A percentile compares a stretch with the other conserved stretches of the same genome.
These are phyloP conservation scores for Ochropacha duplaris DNA, from an alignment of 2,888 invertebrate genomes.

Conservation along the genomic window DNA sequence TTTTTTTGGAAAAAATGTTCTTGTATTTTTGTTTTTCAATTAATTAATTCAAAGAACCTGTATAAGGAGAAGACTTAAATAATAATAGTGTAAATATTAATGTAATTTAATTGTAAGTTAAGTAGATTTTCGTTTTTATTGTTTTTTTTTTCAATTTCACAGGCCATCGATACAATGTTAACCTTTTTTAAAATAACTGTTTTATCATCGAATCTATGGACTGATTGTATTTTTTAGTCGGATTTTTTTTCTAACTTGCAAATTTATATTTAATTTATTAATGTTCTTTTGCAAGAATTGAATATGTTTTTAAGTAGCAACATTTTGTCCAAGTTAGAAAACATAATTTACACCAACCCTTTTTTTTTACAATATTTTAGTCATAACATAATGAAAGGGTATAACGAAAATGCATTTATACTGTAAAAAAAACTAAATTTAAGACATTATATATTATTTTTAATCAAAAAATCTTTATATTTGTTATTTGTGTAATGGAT, in stretches of 20 bases:
- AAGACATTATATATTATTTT: not conserved
- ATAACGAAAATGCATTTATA: not conserved
- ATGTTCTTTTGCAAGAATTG: not conserved
- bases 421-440: not conserved
- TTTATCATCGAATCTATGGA: not conserved
- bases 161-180: slow-evolving; percentile 2
- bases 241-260: not conserved
- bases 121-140: not conserved
- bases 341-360: not conserved
- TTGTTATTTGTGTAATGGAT: not conserved
- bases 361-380: not conserved
- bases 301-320: too few relatives aligned
- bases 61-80: slow-evolving; percentile 8
- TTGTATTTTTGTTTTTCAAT: too few relatives aligned
- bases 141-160: not conserved
- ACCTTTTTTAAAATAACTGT: not conserved
- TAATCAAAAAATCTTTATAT: not conserved
- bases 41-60: not conserved
- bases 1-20: too few relatives aligned
- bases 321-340: too few relatives aligned
- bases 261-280: not conserved
- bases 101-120: slow-evolving; percentile 1
- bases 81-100: slow-evolving; percentile 14
- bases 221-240: slow-evolving; percentile 1
- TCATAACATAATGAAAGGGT: not conserved